These are phyloP conservation scores for Cheilosia grossa DNA, from an alignment of 2,888 invertebrate species.

Conservation along the genomic window DNA sequence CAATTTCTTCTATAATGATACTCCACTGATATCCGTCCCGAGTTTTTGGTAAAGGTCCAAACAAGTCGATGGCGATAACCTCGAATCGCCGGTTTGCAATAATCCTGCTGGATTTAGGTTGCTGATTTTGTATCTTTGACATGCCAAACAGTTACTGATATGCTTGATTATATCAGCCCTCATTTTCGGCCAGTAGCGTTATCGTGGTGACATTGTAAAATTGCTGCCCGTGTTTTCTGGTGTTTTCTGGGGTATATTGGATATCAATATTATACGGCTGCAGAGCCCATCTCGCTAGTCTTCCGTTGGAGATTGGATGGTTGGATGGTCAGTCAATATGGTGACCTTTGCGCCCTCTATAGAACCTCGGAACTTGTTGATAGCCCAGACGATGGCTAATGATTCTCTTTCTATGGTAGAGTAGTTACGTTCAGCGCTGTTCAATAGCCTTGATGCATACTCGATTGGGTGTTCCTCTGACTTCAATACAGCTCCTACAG, in stretches of 20 bases:
- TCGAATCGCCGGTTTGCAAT: background rate
- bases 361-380: background rate
- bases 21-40: background rate
- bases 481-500: background rate
- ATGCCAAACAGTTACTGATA: background rate
- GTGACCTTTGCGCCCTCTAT: background rate
- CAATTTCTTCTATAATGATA: background rate
- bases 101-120: background rate
- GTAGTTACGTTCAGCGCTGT: conserved; percentile 29
- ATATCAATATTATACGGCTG: background rate
- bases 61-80: background rate
- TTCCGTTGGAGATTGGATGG: background rate
- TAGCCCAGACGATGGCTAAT: conserved; percentile 76
- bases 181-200: background rate
- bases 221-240: background rate
- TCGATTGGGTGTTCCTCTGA: background rate
- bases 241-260: background rate
- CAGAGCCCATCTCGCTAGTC: background rate
- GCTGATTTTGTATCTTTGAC: background rate
- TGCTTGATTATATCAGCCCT: background rate
- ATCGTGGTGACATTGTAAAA: background rate
- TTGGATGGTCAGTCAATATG: background rate
- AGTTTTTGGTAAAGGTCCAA: background rate
- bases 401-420: conserved; percentile 72
- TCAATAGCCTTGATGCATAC: background rate